Percentiles rank a stretch among this genome's conserved stretches.
These are phyloP conservation scores for Pleuronectes platessa DNA, from an alignment of 2,113 vertebrate species.

Conservation along the genomic window DNA sequence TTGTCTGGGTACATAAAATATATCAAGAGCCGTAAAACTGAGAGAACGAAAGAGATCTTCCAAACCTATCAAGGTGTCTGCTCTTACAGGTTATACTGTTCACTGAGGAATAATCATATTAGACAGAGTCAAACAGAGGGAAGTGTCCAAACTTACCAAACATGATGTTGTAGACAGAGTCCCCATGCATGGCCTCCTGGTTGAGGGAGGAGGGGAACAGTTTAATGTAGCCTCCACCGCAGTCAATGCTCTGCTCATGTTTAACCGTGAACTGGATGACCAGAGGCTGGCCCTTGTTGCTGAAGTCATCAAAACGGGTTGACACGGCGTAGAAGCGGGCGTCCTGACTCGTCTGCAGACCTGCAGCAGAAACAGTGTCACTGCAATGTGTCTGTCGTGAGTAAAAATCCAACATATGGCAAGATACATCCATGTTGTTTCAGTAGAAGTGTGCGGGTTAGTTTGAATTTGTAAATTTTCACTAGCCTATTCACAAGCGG, in stretches of 20 bases:
- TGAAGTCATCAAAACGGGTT: slow-evolving; percentile 83
- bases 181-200: slow-evolving; percentile 84
- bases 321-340: slow-evolving; percentile 85
- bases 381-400: not conserved
- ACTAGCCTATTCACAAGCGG: not conserved
- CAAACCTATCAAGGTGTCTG: not conserved
- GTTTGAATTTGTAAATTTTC: not conserved
- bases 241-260: slow-evolving; percentile 86
- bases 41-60: not conserved
- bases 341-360: slow-evolving; percentile 85
- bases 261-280: slow-evolving; percentile 87
- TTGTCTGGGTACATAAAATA: not conserved
- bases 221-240: slow-evolving; percentile 85
- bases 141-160: slow-evolving; percentile 77
- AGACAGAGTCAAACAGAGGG: not conserved
- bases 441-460: too few relatives aligned
- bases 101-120: not conserved
- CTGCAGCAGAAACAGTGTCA: slow-evolving; percentile 47
- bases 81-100: not conserved
- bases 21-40: not conserved
- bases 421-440: not conserved
- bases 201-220: slow-evolving; percentile 85
- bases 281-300: slow-evolving; percentile 82
- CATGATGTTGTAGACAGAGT: slow-evolving; percentile 87
- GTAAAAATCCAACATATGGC: not conserved